Base-by-base conservation (phyloP, 2,888 invertebrate species). In the Phaedon cochleariae region DNA sequence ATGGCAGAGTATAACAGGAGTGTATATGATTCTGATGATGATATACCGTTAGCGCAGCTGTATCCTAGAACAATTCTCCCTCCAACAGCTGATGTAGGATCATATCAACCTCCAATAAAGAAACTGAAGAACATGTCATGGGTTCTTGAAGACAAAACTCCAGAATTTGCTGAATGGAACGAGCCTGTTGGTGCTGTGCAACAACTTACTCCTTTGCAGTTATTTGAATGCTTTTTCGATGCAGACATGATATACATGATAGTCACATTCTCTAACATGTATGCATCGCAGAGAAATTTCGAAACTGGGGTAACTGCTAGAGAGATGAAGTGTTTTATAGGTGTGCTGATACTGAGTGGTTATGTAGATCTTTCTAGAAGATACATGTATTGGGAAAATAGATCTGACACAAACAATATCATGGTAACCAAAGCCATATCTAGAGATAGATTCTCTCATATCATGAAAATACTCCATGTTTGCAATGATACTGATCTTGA, bases 381-480 rank as follows among this genome's bases (percentile, higher is more conserved):
- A 9, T 58, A 58, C 62, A 72, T 72, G 68, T 70, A 68, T 59
- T 68, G 70, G 66, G 68, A 72, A 60, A 65, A 64, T 62, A 59
- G 65, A 9, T 51, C 58, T 10, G 70, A 70, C 49, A 62, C 61
- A 20, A 60, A 63, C 12, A 69, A 69, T 60, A 58, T 64, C 12
- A 49, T 69, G 15, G 22, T 21, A 51, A 22, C 51, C 20, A 22
- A 21, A 22, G 70, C 75, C 45, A 76, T 79, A 65, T 71, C 73
- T 7, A 65, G 79, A 67, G 71, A 79, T 68, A 57, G 73, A 55
- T 79, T 79, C 69, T 69, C 74, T 63, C 72, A 70, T 63, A 67
- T 77, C 20, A 68, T 79, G 67, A 70, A 64, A 26, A 75, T 74
- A 68, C 64, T 81, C 51, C 79, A 80, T 69, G 69, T 70, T 21